These are phyloP conservation scores for Coregonus suidteri DNA, from an alignment of 2,797 vertebrate genomes.

Conservation along the genomic window DNA sequence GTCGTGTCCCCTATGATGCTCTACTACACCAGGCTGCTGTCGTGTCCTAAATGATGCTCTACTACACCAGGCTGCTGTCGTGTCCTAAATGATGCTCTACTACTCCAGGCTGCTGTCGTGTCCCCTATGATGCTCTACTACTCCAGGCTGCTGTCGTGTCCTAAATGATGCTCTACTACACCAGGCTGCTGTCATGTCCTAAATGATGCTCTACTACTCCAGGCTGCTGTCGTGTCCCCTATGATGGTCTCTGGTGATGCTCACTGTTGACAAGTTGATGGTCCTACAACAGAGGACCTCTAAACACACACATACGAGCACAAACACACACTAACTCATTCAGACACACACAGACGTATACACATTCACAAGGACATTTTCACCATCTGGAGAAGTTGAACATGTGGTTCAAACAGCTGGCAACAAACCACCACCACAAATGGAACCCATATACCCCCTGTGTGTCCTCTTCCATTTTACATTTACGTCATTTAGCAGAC, in stretches of 20 bases:
- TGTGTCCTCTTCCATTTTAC: not conserved
- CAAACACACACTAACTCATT: conserved; percentile 23
- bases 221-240: too few species aligned
- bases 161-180: too few species aligned
- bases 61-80: too few species aligned
- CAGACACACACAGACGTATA: conserved; percentile 11
- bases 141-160: too few species aligned
- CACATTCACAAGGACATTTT: conserved; percentile 9
- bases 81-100: too few species aligned
- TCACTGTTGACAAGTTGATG: conserved; percentile 42
- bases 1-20: conserved; percentile 9
- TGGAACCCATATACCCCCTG: not conserved
- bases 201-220: too few species aligned
- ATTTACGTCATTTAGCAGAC: too few species aligned
- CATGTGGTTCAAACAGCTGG: conserved; percentile 5
- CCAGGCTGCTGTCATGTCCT: too few species aligned
- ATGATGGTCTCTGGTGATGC: conserved; percentile 6
- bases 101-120: too few species aligned
- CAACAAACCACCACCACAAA: not conserved
- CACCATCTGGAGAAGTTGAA: conserved; percentile 1
- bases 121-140: too few species aligned
- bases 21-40: too few species aligned
- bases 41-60: too few species aligned
- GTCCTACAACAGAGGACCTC: conserved; percentile 34
- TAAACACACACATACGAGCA: conserved; percentile 21